Evolutionary conservation across 2,113 vertebrate genomes (phyloP), one percentile per base, ranked within the genome.

Genomic region (Australoheros scitulus): DNA sequence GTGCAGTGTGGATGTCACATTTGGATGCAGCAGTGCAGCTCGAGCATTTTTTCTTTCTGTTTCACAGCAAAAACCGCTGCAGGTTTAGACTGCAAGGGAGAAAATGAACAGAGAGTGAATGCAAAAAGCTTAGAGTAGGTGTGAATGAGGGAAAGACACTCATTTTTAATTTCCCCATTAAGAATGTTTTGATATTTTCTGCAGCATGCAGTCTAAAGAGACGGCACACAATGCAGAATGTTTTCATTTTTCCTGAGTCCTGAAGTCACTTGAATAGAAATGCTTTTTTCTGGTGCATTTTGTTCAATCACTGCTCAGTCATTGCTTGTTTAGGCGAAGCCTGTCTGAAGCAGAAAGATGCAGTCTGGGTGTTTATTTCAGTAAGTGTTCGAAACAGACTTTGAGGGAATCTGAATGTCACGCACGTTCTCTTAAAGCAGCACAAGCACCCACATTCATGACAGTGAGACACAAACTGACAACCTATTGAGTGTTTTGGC

Each of bases 1-100:
- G 68, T 5, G 47, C 68, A 72, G 68, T 72, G 68, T 72, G 68
- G 47, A 72, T 72, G 68, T 72, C 68, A 72, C 68, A 72, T 72
- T 72, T 55, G 68, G 68, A 72, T 72, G 68, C 47, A 55, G 47
- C 47, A 55, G 47, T 72, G 68, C 47, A 72, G 2, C 26, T 72
- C 47, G 11, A 72, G 68, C 47, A 32, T 55, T 72, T 72, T 70
- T 72, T 72, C 26, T 55, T 72, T 72, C 52, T 6, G 3, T 55
- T 72, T 55, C 47, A 72, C 26, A 55, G 68, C 17, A 34, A 52
- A 32, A 3, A 11, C 0, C 13, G 0, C 32, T n/a, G 26, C 26
- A 9, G 68, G 26, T 72, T 72, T 11, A 55, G 47, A 72, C 68
- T 55, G 26, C 26, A 29, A 32, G 68, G 43, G 68, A 55, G 47